Evolutionary conservation across 92 coral and sea anemone species (phyloP).

Genomic region (Paragorgia papillata): DNA sequence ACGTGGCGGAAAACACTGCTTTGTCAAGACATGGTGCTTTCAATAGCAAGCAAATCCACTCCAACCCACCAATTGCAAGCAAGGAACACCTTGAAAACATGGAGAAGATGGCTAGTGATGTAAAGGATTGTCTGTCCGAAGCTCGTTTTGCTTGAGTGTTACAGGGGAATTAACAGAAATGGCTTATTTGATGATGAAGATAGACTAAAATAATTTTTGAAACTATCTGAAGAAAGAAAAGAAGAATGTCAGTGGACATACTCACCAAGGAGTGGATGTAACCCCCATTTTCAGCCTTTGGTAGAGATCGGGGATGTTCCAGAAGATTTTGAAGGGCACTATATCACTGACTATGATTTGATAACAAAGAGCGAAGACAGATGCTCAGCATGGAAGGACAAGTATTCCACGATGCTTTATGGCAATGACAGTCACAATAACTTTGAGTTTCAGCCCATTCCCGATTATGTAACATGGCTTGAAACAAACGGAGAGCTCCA

Average conservation of each 20-base stretch:
- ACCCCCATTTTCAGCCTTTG: conserved; percentile 17
- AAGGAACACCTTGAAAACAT: conserved; percentile 55
- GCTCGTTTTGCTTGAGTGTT: conserved; percentile 52
- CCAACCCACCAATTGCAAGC: conserved; percentile 37
- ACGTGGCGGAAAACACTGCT: too few species aligned
- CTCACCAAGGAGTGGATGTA: conserved; percentile 12
- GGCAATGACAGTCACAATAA: background rate
- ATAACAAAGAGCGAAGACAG: conserved; percentile 6
- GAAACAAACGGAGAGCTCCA: conserved; percentile 55
- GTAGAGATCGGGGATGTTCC: conserved; percentile 48
- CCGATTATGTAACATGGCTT: too few species aligned
- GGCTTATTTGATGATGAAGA: conserved; percentile 59
- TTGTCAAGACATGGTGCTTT: too few species aligned
- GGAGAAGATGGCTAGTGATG: conserved; percentile 56
- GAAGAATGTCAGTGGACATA: conserved; percentile 48
- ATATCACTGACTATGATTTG: conserved; percentile 37
- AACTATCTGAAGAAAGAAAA: conserved; percentile 55
- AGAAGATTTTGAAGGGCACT: conserved; percentile 23
- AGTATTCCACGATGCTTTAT: conserved; percentile 33
- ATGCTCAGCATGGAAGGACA: conserved; percentile 23
- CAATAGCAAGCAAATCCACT: conserved; percentile 40
- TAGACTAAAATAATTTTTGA: conserved; percentile 44
- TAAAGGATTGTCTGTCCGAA: conserved; percentile 43
- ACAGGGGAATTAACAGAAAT: conserved; percentile 38
- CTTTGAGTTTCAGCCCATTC: too few species aligned